phyloP scores from a whole-genome alignment of 1,140 invertebrate species.

The Triops cancriformis region DNA sequence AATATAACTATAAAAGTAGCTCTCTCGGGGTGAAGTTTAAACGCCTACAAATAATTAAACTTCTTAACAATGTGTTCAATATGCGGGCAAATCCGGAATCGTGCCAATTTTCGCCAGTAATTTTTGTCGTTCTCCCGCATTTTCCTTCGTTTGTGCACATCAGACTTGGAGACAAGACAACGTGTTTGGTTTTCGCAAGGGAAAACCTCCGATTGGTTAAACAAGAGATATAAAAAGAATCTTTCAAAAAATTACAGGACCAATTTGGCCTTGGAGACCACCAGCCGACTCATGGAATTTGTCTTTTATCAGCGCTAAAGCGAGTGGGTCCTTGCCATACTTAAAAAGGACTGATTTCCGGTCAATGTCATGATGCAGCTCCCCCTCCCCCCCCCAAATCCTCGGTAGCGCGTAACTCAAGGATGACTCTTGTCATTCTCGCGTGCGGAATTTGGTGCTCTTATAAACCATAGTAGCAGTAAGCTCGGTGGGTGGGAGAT shows the following conservation, averaged over 20 bases:
- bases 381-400: neutral
- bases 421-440: conserved; percentile 5
- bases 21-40: too few relatives aligned
- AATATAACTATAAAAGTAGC: too few relatives aligned
- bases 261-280: neutral
- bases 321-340: neutral
- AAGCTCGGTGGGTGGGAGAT: neutral
- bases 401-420: neutral
- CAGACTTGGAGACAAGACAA: too few relatives aligned
- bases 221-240: neutral
- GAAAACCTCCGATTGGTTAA: neutral
- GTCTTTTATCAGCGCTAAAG: neutral
- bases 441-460: neutral
- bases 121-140: too few relatives aligned
- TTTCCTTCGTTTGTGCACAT: too few relatives aligned
- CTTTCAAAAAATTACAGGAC: neutral
- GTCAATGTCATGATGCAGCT: neutral
- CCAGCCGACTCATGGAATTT: neutral
- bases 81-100: too few relatives aligned
- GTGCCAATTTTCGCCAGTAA: too few relatives aligned
- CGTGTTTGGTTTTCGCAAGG: too few relatives aligned
- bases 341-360: neutral
- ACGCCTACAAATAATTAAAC: too few relatives aligned
- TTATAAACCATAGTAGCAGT: neutral
- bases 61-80: too few relatives aligned